These are phyloP conservation scores for Meteorus colon DNA, from an alignment of 2,888 invertebrate genomes.

Conservation along the genomic window DNA sequence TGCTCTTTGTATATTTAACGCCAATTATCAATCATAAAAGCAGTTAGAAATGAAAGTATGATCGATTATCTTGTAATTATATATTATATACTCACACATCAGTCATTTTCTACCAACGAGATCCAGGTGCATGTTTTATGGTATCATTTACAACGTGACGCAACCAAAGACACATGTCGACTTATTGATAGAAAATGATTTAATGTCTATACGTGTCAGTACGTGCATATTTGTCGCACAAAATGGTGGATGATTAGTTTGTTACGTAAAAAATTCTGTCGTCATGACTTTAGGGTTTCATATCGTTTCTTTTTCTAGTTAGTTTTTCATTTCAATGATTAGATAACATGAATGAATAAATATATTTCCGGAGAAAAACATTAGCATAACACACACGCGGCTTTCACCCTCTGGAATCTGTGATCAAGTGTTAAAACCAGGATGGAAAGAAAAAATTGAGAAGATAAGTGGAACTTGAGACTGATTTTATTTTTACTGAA, in stretches of 20 bases:
- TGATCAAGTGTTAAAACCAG: not conserved
- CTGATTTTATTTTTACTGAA: not conserved
- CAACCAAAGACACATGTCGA: conserved; percentile 6
- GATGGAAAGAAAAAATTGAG: not conserved
- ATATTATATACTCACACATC: not conserved
- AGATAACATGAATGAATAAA: conserved; percentile 24
- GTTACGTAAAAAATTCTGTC: conserved; percentile 29
- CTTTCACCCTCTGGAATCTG: not conserved
- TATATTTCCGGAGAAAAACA: not conserved
- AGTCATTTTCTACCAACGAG: not conserved
- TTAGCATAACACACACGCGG: not conserved
- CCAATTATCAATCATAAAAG: conserved; percentile 8
- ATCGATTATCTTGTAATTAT: conserved; percentile 17
- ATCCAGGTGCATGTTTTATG: conserved; percentile 22
- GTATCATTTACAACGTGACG: conserved; percentile 26
- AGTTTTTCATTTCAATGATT: conserved; percentile 19
- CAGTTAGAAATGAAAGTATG: conserved; percentile 11
- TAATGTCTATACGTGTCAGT: not conserved
- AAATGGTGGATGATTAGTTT: conserved; percentile 27
- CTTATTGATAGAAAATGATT: conserved; percentile 16
- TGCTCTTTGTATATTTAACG: not conserved
- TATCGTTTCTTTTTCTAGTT: conserved; percentile 12
- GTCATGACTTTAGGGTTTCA: conserved; percentile 31
- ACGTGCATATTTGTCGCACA: not conserved
- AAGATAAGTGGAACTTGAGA: not conserved